Base-by-base conservation (phyloP, 1,140 invertebrate species). In the Drosophila pseudoananassae region DNA sequence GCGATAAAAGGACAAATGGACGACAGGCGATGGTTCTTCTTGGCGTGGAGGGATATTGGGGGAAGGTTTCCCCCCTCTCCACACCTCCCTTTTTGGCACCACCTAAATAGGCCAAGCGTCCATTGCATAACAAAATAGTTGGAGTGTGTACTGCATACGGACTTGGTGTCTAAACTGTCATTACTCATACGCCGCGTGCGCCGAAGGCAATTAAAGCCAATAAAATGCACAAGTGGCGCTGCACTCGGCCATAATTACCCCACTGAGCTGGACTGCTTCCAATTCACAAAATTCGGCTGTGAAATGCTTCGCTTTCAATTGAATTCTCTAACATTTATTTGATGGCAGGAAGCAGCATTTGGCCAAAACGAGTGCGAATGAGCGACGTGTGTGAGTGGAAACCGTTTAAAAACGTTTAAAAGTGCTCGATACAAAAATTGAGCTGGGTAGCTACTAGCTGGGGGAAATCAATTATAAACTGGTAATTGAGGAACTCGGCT, bases 201-300 rank as follows among this genome's bases (percentile, higher is more conserved):
- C 58, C 46, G 56, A 51, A 31, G 46, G 58, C 70, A 64, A 72
- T 78, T 77, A 45, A 60, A 54, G 63, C 66, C 69, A 80, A 84
- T 85, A 61, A 64, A 80, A 70, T 81, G 81, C 81, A 77, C 72
- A 84, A 80, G 66, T 79, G 80, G 15, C 66, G 54, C 69, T 74
- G 70, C 69, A 74, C 38, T 74, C 15, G 23, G 15, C 58, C 51
- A 50, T 85, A 84, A 81, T 85, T 80, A 84, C 56, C 49, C 15
- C 31, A 27, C 23, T 12, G 12, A 38, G 9, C 29, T n/a, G 40
- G 14, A 12, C 40, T 43, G 40, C 60, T 64, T 43, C 27, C 33
- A 51, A 40, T 45, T 40, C 29, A 40, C 46, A 14, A 66, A 66
- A 52, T 47, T 36, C 47, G 49, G 33, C 33, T 9, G 57, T 2